phyloP scores from a whole-genome alignment of 35 echinoderm and acorn worm genomes.

The Diadema setosum region DNA sequence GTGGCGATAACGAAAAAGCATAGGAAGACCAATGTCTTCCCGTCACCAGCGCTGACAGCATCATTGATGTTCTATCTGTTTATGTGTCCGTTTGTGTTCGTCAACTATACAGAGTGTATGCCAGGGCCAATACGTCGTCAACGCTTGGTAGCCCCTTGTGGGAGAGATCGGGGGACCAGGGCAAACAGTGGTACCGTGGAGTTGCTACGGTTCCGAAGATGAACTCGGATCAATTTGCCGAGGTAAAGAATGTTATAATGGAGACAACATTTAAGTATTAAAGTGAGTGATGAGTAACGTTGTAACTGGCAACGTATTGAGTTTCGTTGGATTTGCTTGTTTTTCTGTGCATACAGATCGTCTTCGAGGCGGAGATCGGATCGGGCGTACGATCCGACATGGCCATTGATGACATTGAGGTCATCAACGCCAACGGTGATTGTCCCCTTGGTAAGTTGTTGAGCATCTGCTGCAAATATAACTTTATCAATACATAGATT shows the following conservation, averaged over 20 bases:
- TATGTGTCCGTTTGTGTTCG: background rate
- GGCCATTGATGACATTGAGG: slow-evolving; percentile 42
- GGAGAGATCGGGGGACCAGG: slow-evolving; percentile 37
- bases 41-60: no score
- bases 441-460: background rate
- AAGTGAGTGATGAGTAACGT: no score
- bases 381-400: slow-evolving; percentile 44
- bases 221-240: background rate
- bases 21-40: no score
- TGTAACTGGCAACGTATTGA: no score
- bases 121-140: background rate
- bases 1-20: no score
- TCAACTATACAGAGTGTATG: background rate
- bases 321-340: no score
- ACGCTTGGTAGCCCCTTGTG: background rate
- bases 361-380: slow-evolving; percentile 53
- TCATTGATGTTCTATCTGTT: no score
- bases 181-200: slow-evolving; percentile 61
- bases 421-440: background rate
- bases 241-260: no score
- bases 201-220: slow-evolving; percentile 13
- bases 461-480: no score
- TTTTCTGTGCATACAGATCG: no score
- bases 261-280: no score
- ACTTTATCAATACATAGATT: no score